A percentile compares a stretch with the other conserved stretches of the same genome.
Evolutionary conservation across 1,140 invertebrate species (phyloP).

Genomic region (Scylla paramamosain): DNA sequence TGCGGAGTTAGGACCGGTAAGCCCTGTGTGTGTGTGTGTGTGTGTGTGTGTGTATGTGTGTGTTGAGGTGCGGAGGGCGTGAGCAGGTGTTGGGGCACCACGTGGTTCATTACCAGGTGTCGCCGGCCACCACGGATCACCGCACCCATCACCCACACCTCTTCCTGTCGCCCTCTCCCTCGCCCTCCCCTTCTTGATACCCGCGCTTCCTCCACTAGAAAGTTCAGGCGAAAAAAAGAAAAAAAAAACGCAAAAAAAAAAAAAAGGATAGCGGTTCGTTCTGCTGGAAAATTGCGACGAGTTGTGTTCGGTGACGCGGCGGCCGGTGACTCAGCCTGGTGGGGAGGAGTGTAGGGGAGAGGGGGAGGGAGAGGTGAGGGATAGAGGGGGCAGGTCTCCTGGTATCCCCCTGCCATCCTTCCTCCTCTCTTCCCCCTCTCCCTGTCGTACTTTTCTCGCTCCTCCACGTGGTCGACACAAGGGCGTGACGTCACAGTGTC

Average conservation of each 20-base stretch:
- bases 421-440: neutral
- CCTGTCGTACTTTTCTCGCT: neutral
- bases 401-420: too few relatives aligned
- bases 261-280: neutral
- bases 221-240: neutral
- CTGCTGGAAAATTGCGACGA: neutral
- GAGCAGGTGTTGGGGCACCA: conserved; percentile 57
- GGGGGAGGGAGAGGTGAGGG: neutral
- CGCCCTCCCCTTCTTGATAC: neutral
- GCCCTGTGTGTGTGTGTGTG: too few relatives aligned
- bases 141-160: neutral
- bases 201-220: neutral
- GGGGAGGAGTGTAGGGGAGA: neutral
- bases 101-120: conserved; percentile 65
- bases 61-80: neutral
- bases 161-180: neutral
- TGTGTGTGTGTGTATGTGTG: too few relatives aligned
- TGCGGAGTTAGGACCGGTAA: too few relatives aligned
- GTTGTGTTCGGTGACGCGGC: neutral
- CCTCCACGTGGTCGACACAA: too few relatives aligned
- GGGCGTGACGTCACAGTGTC: too few relatives aligned
- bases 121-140: neutral
- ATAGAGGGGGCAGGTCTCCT: too few relatives aligned
- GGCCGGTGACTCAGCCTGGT: neutral
- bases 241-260: neutral